These are phyloP conservation scores for Drosophila cognata DNA, from an alignment of 2,888 invertebrate species.

Conservation along the genomic window DNA sequence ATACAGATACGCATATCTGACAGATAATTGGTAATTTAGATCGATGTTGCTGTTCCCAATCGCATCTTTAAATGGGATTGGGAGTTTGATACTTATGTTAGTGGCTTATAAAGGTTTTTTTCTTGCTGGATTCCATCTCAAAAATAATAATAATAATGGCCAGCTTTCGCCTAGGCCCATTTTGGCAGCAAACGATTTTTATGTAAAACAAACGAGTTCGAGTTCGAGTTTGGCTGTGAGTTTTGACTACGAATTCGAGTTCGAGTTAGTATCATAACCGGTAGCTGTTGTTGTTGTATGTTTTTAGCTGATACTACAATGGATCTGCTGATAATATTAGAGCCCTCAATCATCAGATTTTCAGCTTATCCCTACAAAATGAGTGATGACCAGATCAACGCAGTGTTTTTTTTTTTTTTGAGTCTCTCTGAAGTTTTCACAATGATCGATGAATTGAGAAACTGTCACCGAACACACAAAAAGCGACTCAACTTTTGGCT, in stretches of 20 bases:
- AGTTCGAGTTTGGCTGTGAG: conserved; percentile 9
- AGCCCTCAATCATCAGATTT: conserved; percentile 30
- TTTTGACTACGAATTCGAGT: conserved; percentile 23
- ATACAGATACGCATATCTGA: conserved; percentile 51
- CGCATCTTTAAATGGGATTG: neutral
- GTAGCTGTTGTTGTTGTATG: conserved; percentile 50
- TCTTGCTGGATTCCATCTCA: conserved; percentile 6
- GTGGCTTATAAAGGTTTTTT: neutral
- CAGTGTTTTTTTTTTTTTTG: conserved; percentile 1
- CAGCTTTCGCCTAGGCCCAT: conserved; percentile 75
- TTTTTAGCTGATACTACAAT: conserved; percentile 38
- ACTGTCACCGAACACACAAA: conserved; percentile 62
- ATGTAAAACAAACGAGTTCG: conserved; percentile 74
- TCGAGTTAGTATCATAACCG: conserved; percentile 47
- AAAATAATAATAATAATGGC: conserved; percentile 24
- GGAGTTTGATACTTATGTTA: neutral
- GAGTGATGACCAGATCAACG: conserved; percentile 16
- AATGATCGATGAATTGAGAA: conserved; percentile 57
- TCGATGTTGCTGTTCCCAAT: conserved; percentile 54
- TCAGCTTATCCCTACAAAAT: conserved; percentile 20
- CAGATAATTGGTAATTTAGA: conserved; percentile 32
- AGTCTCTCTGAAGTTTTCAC: conserved; percentile 31
- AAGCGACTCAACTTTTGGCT: conserved; percentile 18
- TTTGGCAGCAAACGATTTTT: conserved; percentile 63
- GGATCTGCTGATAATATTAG: conserved; percentile 25